Conservation (phyloP, 2,113 vertebrate species). For the Ardeotis arabs region DNA sequence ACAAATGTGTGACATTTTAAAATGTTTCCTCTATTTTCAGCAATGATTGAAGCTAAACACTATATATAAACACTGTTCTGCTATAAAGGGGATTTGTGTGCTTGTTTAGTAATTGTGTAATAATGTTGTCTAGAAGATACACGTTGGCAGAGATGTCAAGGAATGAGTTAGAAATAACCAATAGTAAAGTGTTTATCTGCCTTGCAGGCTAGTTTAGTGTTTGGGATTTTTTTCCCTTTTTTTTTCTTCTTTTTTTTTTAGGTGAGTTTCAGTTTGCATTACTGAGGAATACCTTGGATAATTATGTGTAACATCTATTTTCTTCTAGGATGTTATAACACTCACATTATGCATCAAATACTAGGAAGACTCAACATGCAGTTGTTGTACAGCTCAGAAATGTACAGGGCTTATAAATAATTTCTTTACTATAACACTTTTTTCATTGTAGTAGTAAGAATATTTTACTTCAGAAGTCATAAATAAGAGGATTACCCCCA, state of each 20-base stretch:
- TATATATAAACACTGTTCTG: not conserved
- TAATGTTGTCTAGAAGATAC: not conserved
- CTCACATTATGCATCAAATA: not conserved
- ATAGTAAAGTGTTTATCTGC: not conserved
- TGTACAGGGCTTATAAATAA: not conserved
- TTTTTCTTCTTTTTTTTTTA: not conserved
- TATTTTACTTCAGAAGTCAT: not conserved
- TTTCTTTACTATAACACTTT: not conserved
- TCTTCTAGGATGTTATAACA: not conserved
- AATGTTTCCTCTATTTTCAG: not conserved
- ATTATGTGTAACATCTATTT: not conserved
- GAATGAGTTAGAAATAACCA: not conserved
- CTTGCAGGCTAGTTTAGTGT: not conserved
- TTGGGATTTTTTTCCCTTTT: rapidly evolving
- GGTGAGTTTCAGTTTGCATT: not conserved
- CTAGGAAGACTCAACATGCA: not conserved
- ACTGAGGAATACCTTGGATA: not conserved
- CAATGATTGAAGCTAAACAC: not conserved
- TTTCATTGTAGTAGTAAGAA: not conserved
- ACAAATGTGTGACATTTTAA: not conserved
- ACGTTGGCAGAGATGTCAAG: not conserved
- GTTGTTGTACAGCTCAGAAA: not conserved
- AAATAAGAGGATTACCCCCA: not conserved
- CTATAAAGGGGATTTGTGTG: not conserved
- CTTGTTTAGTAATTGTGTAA: not conserved